Conservation (phyloP, 1,140 invertebrate species). For the Pogonomyrmex barbatus region DNA sequence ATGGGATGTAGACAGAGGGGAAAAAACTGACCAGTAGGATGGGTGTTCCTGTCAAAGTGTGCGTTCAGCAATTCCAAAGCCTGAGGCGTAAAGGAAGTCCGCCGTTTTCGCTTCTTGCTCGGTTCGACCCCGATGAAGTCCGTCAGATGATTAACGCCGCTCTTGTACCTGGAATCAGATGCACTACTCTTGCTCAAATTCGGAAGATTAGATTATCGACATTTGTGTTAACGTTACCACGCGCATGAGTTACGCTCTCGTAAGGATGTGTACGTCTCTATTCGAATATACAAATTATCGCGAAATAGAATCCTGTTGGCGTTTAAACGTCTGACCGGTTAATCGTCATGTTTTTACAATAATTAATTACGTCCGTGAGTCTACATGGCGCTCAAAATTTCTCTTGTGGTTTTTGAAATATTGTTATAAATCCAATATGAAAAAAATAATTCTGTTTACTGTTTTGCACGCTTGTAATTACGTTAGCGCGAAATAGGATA, state of each 20-base stretch:
- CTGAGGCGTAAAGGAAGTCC: slow-evolving; percentile 98
- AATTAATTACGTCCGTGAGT: slow-evolving; percentile 36
- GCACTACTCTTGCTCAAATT: slow-evolving; percentile 84
- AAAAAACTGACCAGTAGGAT: slow-evolving; percentile 95
- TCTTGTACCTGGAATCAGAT: slow-evolving; percentile 92
- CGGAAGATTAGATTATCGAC: slow-evolving; percentile 64
- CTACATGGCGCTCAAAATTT: slow-evolving; percentile 6
- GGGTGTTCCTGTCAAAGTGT: slow-evolving; percentile 98
- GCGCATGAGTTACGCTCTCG: background rate
- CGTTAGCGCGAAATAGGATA: slow-evolving; percentile 54
- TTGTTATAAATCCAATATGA: slow-evolving; percentile 43
- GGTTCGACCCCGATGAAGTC: slow-evolving; percentile 98
- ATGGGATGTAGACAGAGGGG: background rate
- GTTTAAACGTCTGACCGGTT: slow-evolving; percentile 21
- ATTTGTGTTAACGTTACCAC: slow-evolving; percentile 24
- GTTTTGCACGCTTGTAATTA: slow-evolving; percentile 59
- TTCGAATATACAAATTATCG: background rate
- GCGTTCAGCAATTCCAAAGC: slow-evolving; percentile 97
- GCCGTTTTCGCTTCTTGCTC: slow-evolving; percentile 97
- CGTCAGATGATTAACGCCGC: slow-evolving; percentile 96
- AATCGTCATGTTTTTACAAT: slow-evolving; percentile 40
- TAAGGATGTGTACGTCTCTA: background rate
- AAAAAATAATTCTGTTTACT: slow-evolving; percentile 51
- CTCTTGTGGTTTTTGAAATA: slow-evolving; percentile 49
- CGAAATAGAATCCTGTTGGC: slow-evolving; percentile 28